Percentiles rank a stretch among this genome's conserved stretches.
These are phyloP conservation scores for Zygogramma bicolorata DNA, from an alignment of 2,888 invertebrate genomes.

Conservation along the genomic window DNA sequence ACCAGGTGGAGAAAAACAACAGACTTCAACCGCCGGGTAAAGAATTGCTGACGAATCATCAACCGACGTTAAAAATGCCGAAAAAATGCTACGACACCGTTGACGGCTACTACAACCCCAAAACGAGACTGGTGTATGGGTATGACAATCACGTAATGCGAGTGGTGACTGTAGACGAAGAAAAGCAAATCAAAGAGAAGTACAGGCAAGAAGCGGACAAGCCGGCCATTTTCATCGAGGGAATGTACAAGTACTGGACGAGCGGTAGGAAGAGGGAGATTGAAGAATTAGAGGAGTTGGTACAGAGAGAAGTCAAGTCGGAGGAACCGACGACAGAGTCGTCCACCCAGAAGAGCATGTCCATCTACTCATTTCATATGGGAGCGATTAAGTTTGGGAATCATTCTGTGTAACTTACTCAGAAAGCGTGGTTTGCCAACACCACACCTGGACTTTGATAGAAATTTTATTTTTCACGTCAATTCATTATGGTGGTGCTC, in stretches of 20 bases:
- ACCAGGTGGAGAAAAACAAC: background rate
- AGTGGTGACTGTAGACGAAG: constrained; percentile 15
- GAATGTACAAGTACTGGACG: constrained; percentile 24
- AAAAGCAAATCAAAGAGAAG: constrained; percentile 3
- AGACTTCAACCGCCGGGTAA: background rate
- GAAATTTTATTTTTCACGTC: too few relatives aligned
- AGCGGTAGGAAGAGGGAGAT: constrained; percentile 16
- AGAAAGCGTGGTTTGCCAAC: too few relatives aligned
- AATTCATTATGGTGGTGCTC: too few relatives aligned
- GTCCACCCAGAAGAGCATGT: background rate
- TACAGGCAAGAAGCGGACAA: constrained; percentile 14
- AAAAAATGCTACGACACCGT: constrained; percentile 14
- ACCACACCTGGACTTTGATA: too few relatives aligned
- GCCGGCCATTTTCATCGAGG: background rate
- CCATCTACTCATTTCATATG: background rate
- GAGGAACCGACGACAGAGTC: background rate
- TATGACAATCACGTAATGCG: constrained; percentile 4
- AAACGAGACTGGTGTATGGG: constrained; percentile 4
- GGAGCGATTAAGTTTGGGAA: background rate
- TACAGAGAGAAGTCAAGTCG: constrained; percentile 3
- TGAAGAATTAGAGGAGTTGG: background rate
- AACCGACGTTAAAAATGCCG: background rate
- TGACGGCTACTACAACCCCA: constrained; percentile 19
- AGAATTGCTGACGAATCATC: background rate
- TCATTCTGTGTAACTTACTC: background rate